Conservation (phyloP, 1,140 invertebrate genomes). For the Andrena cerasifolii region DNA sequence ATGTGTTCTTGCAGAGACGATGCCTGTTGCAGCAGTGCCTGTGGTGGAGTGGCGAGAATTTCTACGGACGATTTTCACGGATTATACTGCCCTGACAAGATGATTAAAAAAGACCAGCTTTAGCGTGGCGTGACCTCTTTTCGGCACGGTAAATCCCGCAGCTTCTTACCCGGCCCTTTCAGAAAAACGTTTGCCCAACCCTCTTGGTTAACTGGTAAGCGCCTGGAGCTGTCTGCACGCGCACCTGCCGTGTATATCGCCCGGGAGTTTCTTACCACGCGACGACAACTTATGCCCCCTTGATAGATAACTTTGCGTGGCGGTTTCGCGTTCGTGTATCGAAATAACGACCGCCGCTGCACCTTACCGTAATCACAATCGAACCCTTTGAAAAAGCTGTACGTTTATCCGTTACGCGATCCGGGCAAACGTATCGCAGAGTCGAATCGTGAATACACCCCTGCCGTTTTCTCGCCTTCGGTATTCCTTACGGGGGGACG, state of each 20-base stretch:
- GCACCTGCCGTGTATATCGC: slow-evolving; percentile 44
- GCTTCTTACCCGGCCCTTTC: slow-evolving; percentile 44
- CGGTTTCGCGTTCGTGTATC: not conserved
- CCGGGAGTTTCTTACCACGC: slow-evolving; percentile 40
- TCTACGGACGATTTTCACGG: slow-evolving; percentile 40
- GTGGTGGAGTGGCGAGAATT: slow-evolving; percentile 2
- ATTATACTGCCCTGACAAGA: slow-evolving; percentile 41
- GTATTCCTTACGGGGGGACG: not conserved
- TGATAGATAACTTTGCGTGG: slow-evolving; percentile 11
- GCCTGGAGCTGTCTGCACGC: slow-evolving; percentile 53
- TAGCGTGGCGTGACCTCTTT: slow-evolving; percentile 44
- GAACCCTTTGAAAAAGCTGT: not conserved
- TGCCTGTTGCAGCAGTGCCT: slow-evolving; percentile 23
- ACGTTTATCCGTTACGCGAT: not conserved
- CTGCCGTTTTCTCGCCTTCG: not conserved
- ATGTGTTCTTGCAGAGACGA: not conserved
- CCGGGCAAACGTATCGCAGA: not conserved
- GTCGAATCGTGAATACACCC: not conserved
- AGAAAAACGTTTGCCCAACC: slow-evolving; percentile 48
- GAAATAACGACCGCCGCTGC: not conserved
- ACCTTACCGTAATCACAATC: not conserved
- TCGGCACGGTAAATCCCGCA: slow-evolving; percentile 44
- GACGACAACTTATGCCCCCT: slow-evolving; percentile 26
- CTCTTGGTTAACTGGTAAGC: slow-evolving; percentile 49
- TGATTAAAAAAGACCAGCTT: slow-evolving; percentile 47